These are phyloP conservation scores for Unio delphinus DNA, from an alignment of 2,888 invertebrate species.

Conservation along the genomic window DNA sequence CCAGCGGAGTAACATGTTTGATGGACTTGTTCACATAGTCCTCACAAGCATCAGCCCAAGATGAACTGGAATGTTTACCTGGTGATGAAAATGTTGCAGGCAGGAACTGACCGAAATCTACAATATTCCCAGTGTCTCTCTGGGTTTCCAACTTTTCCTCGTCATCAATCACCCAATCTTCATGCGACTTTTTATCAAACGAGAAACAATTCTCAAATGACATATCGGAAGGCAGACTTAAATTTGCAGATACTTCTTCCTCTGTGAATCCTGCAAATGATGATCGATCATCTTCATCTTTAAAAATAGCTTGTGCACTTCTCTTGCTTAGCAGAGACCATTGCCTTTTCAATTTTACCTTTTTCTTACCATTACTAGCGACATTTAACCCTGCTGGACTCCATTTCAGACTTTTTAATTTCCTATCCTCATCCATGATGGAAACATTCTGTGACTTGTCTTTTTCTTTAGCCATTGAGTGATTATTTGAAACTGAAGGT, in stretches of 20 bases:
- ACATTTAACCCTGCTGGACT: background rate
- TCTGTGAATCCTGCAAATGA: constrained; percentile 46
- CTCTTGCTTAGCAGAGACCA: constrained; percentile 45
- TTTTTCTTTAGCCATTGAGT: too few relatives aligned
- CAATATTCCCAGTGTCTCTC: constrained; percentile 9
- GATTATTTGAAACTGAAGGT: too few relatives aligned
- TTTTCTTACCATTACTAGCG: constrained; percentile 23
- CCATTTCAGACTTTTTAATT: background rate
- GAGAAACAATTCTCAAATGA: constrained; percentile 46
- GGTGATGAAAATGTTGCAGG: constrained; percentile 45
- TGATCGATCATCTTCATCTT: constrained; percentile 40
- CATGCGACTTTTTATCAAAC: constrained; percentile 37
- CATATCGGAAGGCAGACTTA: constrained; percentile 39
- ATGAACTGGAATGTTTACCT: constrained; percentile 49
- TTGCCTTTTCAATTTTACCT: constrained; percentile 44
- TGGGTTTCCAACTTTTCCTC: constrained; percentile 13
- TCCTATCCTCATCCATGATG: too few relatives aligned
- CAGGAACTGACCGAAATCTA: constrained; percentile 13
- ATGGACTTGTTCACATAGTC: constrained; percentile 43
- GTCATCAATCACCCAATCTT: constrained; percentile 43
- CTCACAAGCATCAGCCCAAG: constrained; percentile 55
- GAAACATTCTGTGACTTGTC: too few relatives aligned
- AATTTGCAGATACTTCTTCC: constrained; percentile 16
- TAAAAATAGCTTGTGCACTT: constrained; percentile 39
- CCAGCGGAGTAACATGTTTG: background rate